Base-by-base conservation (phyloP, 2,888 invertebrate species). In the Melanargia galathea region DNA sequence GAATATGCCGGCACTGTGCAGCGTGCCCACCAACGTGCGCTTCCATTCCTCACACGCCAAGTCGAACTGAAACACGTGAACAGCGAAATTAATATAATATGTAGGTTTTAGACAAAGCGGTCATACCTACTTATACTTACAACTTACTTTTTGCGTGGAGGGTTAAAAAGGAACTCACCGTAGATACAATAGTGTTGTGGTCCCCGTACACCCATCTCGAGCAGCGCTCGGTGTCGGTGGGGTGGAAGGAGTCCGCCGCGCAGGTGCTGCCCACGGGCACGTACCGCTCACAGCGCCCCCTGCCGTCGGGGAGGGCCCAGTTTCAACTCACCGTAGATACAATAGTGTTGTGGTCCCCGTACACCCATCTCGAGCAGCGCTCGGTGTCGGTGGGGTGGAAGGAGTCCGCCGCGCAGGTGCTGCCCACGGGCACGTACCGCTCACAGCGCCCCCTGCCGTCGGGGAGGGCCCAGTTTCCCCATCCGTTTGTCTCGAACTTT, bases 1-100 rank as follows among this genome's bases (percentile, higher is more conserved):
- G 71, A 93, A 90, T 54, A 92, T 85, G 0, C 93, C 93, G 1
- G 87, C 83, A 70, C 91, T 93, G 80, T 93, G 92, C 11, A 92
- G 75, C 16, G 93, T 92, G 58, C 93, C 93, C 63, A 93, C 92
- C 70, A 93, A 70, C 0, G 93, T 91, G 24, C 93, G 85, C 78
- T 90, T 91, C 93, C 93, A 93, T 38, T 83, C 82, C 67, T 86
- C 70, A 49, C 90, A 91, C 4, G 84, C 88, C 72, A 90, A 72
- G 55, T 80, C 78, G 69, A 90, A 84, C 87, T 90, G 80, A 2
- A 86, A 86, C 58, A 35, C 33, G 45, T 45, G 18, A 6, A 11
- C 7, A 45, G 7, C 20, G 6, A 20, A 20, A 16, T n/a, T n/a
- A n/a, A n/a, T n/a, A n/a, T n/a, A n/a, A n/a, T n/a, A n/a, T n/a